phyloP scores from a whole-genome alignment of 35 echinoderm and acorn worm species.

The Lytechinus pictus region DNA sequence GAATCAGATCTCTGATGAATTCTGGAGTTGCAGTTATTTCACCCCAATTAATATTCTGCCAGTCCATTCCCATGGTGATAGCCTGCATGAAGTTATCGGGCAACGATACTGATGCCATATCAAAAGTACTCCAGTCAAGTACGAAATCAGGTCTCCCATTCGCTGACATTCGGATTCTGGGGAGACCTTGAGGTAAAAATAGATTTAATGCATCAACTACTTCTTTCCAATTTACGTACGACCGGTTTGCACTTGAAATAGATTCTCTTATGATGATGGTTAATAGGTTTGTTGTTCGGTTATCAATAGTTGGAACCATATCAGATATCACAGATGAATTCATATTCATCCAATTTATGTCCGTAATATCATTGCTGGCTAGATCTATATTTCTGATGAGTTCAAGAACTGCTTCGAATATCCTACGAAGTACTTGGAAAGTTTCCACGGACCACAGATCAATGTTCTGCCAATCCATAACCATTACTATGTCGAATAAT shows the following conservation, averaged over 20 bases:
- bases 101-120: constrained; percentile 5
- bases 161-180: neutral
- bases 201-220: neutral
- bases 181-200: neutral
- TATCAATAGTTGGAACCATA: neutral
- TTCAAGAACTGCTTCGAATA: neutral
- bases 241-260: neutral
- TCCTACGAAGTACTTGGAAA: neutral
- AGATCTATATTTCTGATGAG: neutral
- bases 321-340: neutral
- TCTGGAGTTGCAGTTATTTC: neutral
- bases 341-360: neutral
- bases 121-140: neutral
- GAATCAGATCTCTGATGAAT: neutral
- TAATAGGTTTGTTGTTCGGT: neutral
- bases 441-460: neutral
- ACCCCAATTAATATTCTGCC: neutral
- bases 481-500: neutral
- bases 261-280: neutral
- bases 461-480: neutral
- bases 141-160: neutral
- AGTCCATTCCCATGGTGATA: neutral
- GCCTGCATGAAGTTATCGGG: constrained; percentile 25
- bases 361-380: neutral
- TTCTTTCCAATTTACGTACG: neutral